Evolutionary conservation across 2,888 invertebrate genomes (phyloP).

Genomic region (Plebejus argus): DNA sequence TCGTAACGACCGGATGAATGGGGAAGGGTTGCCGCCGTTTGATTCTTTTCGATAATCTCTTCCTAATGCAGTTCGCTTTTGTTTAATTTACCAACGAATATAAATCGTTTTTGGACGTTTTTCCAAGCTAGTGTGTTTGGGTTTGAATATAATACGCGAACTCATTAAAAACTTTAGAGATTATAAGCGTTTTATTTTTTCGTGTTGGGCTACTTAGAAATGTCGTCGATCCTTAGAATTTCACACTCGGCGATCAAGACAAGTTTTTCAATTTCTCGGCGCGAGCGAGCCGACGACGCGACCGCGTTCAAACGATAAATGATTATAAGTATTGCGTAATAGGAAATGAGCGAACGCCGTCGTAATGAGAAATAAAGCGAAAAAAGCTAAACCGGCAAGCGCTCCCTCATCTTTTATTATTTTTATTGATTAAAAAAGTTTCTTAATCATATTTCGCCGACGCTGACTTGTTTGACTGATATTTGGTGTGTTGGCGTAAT

Average conservation of each 20-base stretch:
- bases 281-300: constrained; percentile 48
- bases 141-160: background rate
- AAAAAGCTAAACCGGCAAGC: constrained; percentile 47
- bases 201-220: constrained; percentile 23
- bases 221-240: constrained; percentile 29
- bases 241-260: constrained; percentile 46
- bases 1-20: constrained; percentile 47
- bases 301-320: constrained; percentile 73
- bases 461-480: constrained; percentile 41
- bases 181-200: constrained; percentile 6
- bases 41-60: constrained; percentile 75
- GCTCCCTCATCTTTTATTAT: constrained; percentile 47
- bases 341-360: constrained; percentile 60
- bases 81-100: constrained; percentile 33
- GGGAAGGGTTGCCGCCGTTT: constrained; percentile 64
- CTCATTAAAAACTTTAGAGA: constrained; percentile 7
- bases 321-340: constrained; percentile 75
- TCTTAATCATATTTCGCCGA: constrained; percentile 66
- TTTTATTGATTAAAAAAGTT: constrained; percentile 76
- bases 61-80: constrained; percentile 62
- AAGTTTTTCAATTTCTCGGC: constrained; percentile 74
- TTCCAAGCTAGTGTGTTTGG: background rate
- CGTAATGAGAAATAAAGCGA: constrained; percentile 68
- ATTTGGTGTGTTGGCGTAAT: constrained; percentile 30
- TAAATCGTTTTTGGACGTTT: constrained; percentile 23